Evolutionary conservation across 2,797 vertebrate species (phyloP).

Genomic region (Tamandua tetradactyla): DNA sequence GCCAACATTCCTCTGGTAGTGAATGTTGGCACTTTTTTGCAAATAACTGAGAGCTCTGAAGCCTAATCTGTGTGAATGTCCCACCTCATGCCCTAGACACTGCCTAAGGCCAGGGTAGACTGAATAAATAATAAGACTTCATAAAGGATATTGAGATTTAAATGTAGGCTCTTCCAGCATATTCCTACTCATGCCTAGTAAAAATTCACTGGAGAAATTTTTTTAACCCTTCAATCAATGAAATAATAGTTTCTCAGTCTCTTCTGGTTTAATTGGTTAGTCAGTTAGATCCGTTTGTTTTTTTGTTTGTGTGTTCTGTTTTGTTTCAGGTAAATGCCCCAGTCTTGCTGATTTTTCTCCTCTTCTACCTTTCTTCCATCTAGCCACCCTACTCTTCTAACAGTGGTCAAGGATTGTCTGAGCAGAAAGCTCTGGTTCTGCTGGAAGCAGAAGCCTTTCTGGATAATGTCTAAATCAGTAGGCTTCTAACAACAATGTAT

Average conservation of each 20-base stretch:
- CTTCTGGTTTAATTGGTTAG: not conserved
- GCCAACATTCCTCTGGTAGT: conserved; percentile 62
- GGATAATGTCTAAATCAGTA: not conserved
- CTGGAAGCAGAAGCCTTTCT: not conserved
- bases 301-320: too few relatives aligned
- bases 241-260: not conserved
- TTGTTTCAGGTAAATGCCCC: not conserved
- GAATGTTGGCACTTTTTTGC: not conserved
- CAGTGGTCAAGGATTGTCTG: not conserved
- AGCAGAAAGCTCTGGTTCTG: not conserved
- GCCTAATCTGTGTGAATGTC: conserved; percentile 38
- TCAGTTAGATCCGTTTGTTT: not conserved
- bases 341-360: not conserved
- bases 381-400: not conserved
- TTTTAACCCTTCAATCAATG: not conserved
- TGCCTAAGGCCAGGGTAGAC: not conserved
- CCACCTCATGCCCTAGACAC: not conserved
- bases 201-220: not conserved
- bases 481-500: not conserved
- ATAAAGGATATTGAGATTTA: not conserved
- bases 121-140: not conserved
- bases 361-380: not conserved
- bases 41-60: conserved; percentile 51
- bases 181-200: not conserved
- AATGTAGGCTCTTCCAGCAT: not conserved